phyloP scores from a whole-genome alignment of 2,797 vertebrate genomes.

The Tokudaia tokunoshimensis region DNA sequence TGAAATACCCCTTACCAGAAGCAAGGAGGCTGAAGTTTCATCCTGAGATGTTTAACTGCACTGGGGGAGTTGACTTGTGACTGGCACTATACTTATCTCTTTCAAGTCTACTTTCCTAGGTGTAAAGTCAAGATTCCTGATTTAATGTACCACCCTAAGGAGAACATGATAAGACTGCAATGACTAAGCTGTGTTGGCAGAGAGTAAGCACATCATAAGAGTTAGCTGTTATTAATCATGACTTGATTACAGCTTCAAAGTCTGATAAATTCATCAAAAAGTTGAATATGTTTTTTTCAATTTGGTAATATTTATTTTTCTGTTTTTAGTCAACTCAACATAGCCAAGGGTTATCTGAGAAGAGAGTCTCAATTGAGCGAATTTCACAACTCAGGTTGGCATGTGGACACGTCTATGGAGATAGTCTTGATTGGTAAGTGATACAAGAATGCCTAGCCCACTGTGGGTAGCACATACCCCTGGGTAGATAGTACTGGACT shows the following conservation, averaged over 20 bases:
- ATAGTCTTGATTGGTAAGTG: neutral
- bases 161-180: constrained; percentile 16
- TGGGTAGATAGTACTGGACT: neutral
- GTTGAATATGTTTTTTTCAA: neutral
- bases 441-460: neutral
- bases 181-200: neutral
- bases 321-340: neutral
- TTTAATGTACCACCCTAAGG: neutral
- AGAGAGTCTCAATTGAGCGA: neutral
- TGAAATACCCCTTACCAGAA: neutral
- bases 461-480: neutral
- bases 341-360: neutral
- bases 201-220: neutral
- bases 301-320: constrained; percentile 38
- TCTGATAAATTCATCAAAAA: constrained; percentile 41
- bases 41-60: neutral
- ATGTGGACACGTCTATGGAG: no score
- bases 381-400: neutral
- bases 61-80: neutral
- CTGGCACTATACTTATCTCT: neutral
- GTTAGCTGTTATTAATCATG: neutral
- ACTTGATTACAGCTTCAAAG: neutral
- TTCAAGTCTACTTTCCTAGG: neutral
- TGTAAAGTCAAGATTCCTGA: constrained; percentile 58
- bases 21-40: neutral